Evolutionary conservation across 2,113 vertebrate species (phyloP).

Genomic region (Microcebus lehilahytsara): DNA sequence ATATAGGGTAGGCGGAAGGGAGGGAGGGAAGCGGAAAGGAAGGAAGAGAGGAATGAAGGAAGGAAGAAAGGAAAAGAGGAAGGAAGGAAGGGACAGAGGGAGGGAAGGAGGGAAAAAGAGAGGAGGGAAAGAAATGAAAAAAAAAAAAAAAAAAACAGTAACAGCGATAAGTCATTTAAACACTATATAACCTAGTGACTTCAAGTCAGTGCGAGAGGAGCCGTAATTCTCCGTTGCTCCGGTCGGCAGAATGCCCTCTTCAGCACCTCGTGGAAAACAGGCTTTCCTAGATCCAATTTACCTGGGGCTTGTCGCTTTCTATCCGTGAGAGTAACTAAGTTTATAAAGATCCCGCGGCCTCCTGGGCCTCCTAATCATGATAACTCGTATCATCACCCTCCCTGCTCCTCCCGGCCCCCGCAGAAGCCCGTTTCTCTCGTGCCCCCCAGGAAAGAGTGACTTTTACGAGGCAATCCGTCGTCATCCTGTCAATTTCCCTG

Average conservation of each 20-base stretch:
- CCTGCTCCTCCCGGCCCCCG: neutral
- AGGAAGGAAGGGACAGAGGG: neutral
- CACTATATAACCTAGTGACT: neutral
- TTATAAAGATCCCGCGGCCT: conserved; percentile 64
- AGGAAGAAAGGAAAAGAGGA: too few relatives aligned
- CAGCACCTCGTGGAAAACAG: conserved; percentile 52
- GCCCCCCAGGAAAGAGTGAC: conserved; percentile 48
- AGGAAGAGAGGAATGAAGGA: neutral
- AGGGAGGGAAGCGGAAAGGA: too few relatives aligned
- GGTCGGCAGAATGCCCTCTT: neutral
- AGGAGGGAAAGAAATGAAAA: neutral
- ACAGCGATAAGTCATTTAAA: neutral
- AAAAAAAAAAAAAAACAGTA: too few relatives aligned
- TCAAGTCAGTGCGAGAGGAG: neutral
- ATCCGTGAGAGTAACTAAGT: conserved; percentile 63
- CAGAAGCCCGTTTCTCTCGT: conserved; percentile 35
- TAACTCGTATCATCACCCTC: neutral
- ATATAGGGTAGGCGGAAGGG: neutral
- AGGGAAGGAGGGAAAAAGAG: too few relatives aligned
- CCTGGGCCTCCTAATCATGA: conserved; percentile 59
- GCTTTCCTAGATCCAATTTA: conserved; percentile 64
- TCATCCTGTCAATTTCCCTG: conserved; percentile 51
- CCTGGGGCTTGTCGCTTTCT: conserved; percentile 51
- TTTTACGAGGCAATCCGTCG: conserved; percentile 57
- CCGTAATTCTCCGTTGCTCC: neutral